Conservation (phyloP, 2,113 vertebrate genomes). For the Bagarius yarrelli region DNA sequence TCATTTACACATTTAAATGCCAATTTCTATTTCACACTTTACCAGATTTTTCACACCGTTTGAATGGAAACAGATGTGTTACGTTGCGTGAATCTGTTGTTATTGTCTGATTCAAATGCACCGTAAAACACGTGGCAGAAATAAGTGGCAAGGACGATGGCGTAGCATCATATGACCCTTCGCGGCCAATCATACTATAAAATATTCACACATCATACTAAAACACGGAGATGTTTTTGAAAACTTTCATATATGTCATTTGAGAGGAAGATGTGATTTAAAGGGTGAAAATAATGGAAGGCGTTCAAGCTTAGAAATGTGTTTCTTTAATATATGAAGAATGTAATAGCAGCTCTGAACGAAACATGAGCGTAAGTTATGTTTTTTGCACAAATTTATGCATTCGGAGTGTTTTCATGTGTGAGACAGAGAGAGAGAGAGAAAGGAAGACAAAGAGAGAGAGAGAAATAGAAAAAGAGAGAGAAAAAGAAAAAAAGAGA, state of each 20-base stretch:
- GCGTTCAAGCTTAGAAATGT: neutral
- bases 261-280: neutral
- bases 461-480: too few relatives aligned
- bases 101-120: constrained; percentile 20
- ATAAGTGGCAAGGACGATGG: neutral
- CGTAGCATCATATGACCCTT: neutral
- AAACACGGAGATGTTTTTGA: neutral
- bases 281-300: neutral
- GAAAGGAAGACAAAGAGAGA: too few relatives aligned
- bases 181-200: neutral
- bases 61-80: constrained; percentile 34
- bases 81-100: neutral
- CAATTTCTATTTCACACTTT: constrained; percentile 31
- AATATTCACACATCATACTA: constrained; percentile 1
- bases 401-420: neutral
- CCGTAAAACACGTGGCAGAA: constrained; percentile 9
- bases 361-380: neutral
- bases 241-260: neutral
- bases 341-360: neutral
- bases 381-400: neutral
- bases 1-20: constrained; percentile 30
- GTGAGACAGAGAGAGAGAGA: neutral
- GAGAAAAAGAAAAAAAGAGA: too few relatives aligned
- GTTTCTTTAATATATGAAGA: neutral
- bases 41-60: constrained; percentile 8